Evolutionary conservation across 1,140 invertebrate species (phyloP), one percentile per base, ranked within the genome.

Genomic region (Bilobella aurantiaca): DNA sequence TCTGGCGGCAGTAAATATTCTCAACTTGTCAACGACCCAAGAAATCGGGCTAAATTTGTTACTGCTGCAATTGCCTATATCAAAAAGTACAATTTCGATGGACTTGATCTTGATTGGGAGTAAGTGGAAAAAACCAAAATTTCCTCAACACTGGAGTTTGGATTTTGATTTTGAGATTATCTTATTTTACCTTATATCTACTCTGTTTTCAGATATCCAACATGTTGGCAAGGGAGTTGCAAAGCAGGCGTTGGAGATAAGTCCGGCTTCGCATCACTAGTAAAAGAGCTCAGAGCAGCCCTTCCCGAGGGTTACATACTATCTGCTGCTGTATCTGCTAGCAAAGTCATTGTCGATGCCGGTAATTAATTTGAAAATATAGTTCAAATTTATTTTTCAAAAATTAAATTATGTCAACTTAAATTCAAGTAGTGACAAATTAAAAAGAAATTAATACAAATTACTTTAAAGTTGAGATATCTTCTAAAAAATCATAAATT

Each of bases 251-350:
- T 74, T 2, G 79, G 80, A 0, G 84, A 85, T 69, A 84, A 84
- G 71, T 70, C 76, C 49, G 77, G 80, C 2, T 93, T 93, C 73
- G 83, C 86, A 0, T 80, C 82, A 23, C 81, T 88, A 57, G 81
- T 91, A 0, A 78, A 78, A 62, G 91, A 93, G 75, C 74, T 96
- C 0, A 86, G 84, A 34, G 81, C 80, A 27, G 85, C 84, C 2
- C 88, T 95, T 61, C 83, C 80, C 73, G 86, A 84, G 72, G 87
- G 87, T 23, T 78, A 76, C 66, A 69, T 83, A 1, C 73, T 84
- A 0, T 82, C 82, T 16, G 77, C 82, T n/a, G 82, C 82, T 2
- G 82, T 84, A 1, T 84, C 83, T 2, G 80, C 83, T 1, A 83
- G 80, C 70, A 82, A 80, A 74, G 72, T 75, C 28, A 75, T 80